Evolutionary conservation across 2,113 vertebrate species (phyloP), one percentile per base, ranked within the genome.

Genomic region (Ictalurus punctatus): DNA sequence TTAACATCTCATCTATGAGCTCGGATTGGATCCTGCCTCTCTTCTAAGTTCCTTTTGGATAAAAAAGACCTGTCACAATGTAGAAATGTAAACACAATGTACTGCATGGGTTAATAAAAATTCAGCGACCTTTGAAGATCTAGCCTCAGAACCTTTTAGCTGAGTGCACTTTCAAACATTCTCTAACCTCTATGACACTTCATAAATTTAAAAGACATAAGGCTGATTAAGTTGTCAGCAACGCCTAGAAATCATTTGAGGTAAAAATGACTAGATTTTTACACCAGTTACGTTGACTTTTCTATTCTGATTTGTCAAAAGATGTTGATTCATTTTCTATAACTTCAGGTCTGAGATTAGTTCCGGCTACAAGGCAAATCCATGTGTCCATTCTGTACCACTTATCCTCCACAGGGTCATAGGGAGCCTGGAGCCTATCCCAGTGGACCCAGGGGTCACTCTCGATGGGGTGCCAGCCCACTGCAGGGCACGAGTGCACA

Each of bases 111-210:
- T 74, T 74, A 65, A 84, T 84, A 65, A 65, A 48, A 67, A 44
- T 86, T 73, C 21, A 59, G 30, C 59, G 84, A 74, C 67, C 52
- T 34, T 59, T 78, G 23, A 76, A 76, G 30, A 27, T 76, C 85
- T 58, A 37, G 30, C 27, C 13, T 10, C 65, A 14, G 65, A 61
- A 37, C 44, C 65, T 1, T 74, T 37, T 37, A 73, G 56, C 25
- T 58, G 48, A 7, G 27, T 69, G 14, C 25, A 30, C 65, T 34
- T 73, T 73, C 58, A 44, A 2, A 63, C 3, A 63, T 40, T 83
- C 10, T 63, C 16, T 63, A 23, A 12, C 58, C 19, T 83, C 81
- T 83, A 40, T 44, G 40, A 40, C 58, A 61, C 17, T 78, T 37
- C 44, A 25, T 10, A 40, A 17, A n/a, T 59, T 37, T 71, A 3